These are phyloP conservation scores for Aphyosemion australe DNA, from an alignment of 2,113 vertebrate genomes.

Conservation along the genomic window DNA sequence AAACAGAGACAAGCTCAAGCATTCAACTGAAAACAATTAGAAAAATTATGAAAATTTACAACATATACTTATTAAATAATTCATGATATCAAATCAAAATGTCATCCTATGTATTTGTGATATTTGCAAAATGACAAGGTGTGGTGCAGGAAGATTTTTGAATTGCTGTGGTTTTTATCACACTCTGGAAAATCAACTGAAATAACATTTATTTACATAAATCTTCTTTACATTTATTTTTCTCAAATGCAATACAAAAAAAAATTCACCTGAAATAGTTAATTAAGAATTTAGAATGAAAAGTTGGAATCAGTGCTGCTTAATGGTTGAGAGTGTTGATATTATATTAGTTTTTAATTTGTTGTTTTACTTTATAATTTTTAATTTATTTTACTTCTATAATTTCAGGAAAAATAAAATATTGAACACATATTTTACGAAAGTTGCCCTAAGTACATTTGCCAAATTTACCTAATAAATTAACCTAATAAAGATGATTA, in stretches of 20 bases:
- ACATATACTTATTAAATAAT: background rate
- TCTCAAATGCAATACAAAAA: background rate
- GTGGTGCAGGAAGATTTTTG: background rate
- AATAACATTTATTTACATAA: background rate
- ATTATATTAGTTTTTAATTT: background rate
- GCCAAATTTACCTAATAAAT: no score
- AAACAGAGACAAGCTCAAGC: background rate
- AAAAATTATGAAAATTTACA: background rate
- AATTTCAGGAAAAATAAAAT: no score
- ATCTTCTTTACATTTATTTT: background rate
- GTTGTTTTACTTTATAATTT: background rate
- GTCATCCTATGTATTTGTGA: background rate
- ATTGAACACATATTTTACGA: background rate
- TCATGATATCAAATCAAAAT: background rate
- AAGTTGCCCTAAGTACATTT: background rate
- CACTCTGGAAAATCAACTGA: background rate
- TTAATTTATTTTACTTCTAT: background rate
- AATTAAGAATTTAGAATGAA: background rate
- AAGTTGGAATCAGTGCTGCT: background rate
- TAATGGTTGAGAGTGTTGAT: background rate
- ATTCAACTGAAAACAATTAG: conserved; percentile 5
- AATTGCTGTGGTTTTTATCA: background rate
- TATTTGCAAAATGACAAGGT: background rate
- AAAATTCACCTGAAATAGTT: background rate
- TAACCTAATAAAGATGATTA: no score